Evolutionary conservation across 2,888 invertebrate genomes (phyloP), one percentile per base, ranked within the genome.

Genomic region (Beris morrisii): DNA sequence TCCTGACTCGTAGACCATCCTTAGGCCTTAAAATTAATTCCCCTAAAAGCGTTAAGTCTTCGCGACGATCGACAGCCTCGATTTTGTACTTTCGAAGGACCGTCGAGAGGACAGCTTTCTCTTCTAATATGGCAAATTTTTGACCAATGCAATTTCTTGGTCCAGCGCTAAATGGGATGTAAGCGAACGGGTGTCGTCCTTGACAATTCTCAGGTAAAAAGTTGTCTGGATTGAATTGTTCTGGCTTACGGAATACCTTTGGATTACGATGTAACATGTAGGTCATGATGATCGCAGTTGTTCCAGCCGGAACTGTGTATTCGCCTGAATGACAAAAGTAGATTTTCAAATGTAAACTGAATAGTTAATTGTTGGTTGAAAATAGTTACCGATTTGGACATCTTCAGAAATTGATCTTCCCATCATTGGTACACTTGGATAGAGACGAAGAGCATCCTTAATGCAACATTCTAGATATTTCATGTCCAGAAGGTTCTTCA

Each of bases 141-240:
- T 85, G 85, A 9, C 85, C 85, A 78, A 80, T 76, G 72, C 80
- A 81, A 68, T 78, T 89, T 65, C 89, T 83, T 0, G 87, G 86
- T 4, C 89, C 89, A 9, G 87, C 88, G 73, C 88, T 88, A 72
- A 89, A 89, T 0, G 89, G 89, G 69, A 89, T 85, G 72, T 85
- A 89, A 1, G 86, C 83, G 68, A 84, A 89, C 0, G 87, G 86
- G 77, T 89, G 88, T 54, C 88, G 82, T 1, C 81, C 81, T 11
- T 77, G 73, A 65, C 82, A 80, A 73, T 85, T 85, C 73, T 90
- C 88, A 0, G 87, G 86, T 67, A 88, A 76, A 76, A 91, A 91
- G 73, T 91, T 82, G 59, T 90, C 89, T 0, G 90, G 90, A 74
- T 88, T 85, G 75, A 88, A 91, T 69, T 80, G 82, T 54, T 85